Base-by-base conservation (phyloP, 1,140 invertebrate genomes). In the Scaptomyza hsui region DNA sequence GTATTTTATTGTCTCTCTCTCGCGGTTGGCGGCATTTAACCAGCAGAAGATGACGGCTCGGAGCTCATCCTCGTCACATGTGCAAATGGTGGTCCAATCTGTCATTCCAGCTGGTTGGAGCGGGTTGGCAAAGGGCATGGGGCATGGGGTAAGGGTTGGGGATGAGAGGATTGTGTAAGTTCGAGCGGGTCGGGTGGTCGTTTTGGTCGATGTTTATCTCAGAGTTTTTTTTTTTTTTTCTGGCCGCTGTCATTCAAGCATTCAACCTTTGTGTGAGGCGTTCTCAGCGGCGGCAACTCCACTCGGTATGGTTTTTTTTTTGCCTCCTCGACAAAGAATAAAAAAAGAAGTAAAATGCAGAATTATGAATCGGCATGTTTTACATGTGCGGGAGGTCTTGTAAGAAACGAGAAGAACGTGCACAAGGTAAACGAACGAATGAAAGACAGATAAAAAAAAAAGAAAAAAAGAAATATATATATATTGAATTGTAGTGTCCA, bases 321-420 rank as follows among this genome's bases (percentile, higher is more conserved):
- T 69, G 64, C 69, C 81, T 86, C 61, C 64, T 78, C 68, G n/a
- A n/a, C n/a, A n/a, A n/a, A n/a, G n/a, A 67, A 76, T 64, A 71
- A 59, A 72, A 21, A 21, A 67, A 76, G 63, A 71, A 53, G 68
- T 57, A 64, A 86, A 88, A 72, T 78, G 78, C 81, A 69, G 82
- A 89, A 89, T 90, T 89, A 89, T 89, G 88, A 89, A 89, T 89
- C 88, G 88, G 88, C 88, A 89, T 86, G 81, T 89, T 89, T 89
- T 86, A 88, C 88, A 90, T 90, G 81, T 83, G 88, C 81, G 88
- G 88, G 88, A 90, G 88, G 81, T 89, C 88, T 88, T 86, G 82
- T 86, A 85, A 72, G 41, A 65, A 35, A 41, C 6, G 9, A 32
- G n/a, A 41, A 4, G 9, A 35, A 56, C 9, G 64, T 24, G n/a